Evolutionary conservation across 2,888 invertebrate species (phyloP).

Genomic region (Limenitis camilla): DNA sequence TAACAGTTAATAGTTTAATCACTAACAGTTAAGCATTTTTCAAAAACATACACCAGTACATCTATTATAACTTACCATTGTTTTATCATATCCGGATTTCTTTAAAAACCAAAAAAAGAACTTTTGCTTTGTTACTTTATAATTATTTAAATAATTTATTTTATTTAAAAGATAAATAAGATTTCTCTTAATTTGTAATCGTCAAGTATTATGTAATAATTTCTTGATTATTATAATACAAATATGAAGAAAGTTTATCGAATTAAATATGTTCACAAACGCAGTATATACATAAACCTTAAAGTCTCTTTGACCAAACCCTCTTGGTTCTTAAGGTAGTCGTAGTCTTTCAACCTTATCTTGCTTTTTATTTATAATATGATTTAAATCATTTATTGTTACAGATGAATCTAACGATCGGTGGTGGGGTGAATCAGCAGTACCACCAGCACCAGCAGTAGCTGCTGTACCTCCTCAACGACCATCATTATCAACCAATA

Average conservation of each 20-base stretch:
- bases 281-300: slow-evolving; percentile 16
- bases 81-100: too few relatives aligned
- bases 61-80: too few relatives aligned
- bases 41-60: too few relatives aligned
- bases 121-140: too few relatives aligned
- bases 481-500: slow-evolving; percentile 53
- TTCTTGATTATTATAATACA: too few relatives aligned
- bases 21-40: too few relatives aligned
- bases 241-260: background rate
- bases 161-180: too few relatives aligned
- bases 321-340: background rate
- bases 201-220: too few relatives aligned
- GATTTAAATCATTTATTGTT: slow-evolving; percentile 10
- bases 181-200: too few relatives aligned
- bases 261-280: background rate
- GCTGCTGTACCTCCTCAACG: slow-evolving; percentile 64
- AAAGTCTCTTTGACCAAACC: slow-evolving; percentile 31
- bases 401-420: slow-evolving; percentile 61
- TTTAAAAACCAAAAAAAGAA: too few relatives aligned
- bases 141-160: too few relatives aligned
- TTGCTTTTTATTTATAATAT: background rate
- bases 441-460: slow-evolving; percentile 65
- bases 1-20: too few relatives aligned
- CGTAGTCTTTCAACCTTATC: background rate
- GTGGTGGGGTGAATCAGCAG: slow-evolving; percentile 67